Evolutionary conservation across 2,113 vertebrate species (phyloP), one percentile per base, ranked within the genome.

Genomic region (Pseudorectes ferrugineus): DNA sequence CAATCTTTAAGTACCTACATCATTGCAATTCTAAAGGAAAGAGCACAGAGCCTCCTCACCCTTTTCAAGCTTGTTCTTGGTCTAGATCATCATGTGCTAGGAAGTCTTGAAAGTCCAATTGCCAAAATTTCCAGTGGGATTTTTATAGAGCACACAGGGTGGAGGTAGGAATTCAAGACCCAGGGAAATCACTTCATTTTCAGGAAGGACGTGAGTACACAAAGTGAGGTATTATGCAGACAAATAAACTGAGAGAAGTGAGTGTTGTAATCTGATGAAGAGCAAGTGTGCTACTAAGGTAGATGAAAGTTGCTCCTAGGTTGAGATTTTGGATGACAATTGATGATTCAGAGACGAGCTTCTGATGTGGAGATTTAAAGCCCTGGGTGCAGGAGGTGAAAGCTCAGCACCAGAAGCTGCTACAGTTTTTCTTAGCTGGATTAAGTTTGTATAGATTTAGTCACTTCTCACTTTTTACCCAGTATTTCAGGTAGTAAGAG

Each of bases 391-490:
- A 59, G 20, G 43, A 57, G 48, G 35, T 58, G 36, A 61, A 68
- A 79, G 23, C 58, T 52, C n/a, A 79, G 36, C 35, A 17, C 33
- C 18, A 45, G 74, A 86, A 89, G 31, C 40, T 86, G 48, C 45
- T 82, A 3, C 59, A 68, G 35, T 94, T 95, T 96, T 83, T 24
- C 26, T 93, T 85, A 74, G 38, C 57, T 94, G 90, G 70, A 62
- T 95, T 94, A 95, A 91, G 24, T 33, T 31, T 83, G 46, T 58
- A 29, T 77, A 80, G 72, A 81, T 93, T 82, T 88, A 96, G 85
- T 96, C 85, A 85, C 66, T 42, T 96, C 66, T 49, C 28, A 40
- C 49, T 95, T 97, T 88, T 85, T 77, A 82, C 79, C 73, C 65
- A 21, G 36, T 78, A 63, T 95, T 96, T 96, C 29, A 36, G 58